Percentiles rank a stretch among this genome's conserved stretches.
phyloP scores from a whole-genome alignment of 1,140 invertebrate genomes.

The Bacillus rossius region DNA sequence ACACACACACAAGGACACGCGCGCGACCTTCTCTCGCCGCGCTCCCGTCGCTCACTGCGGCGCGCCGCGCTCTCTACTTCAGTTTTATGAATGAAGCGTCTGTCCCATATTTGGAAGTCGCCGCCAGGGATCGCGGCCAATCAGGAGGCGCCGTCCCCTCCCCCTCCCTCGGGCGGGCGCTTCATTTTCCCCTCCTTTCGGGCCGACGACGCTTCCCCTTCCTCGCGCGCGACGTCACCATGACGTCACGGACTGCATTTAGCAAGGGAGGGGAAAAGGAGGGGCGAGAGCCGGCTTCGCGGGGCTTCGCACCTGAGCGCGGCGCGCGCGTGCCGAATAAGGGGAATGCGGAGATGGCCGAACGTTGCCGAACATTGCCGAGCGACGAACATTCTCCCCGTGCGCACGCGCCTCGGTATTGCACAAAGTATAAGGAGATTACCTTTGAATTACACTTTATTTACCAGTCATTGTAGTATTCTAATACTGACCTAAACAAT shows the following conservation, averaged over 20 bases:
- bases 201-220: constrained; percentile 1
- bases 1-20: too few relatives aligned
- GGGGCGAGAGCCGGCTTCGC: constrained; percentile 5
- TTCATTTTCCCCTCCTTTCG: constrained; percentile 4
- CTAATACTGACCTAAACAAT: too few relatives aligned
- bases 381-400: too few relatives aligned
- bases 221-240: constrained; percentile 13
- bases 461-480: too few relatives aligned
- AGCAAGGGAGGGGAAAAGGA: constrained; percentile 1
- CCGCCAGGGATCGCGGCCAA: constrained; percentile 45
- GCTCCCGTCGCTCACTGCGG: constrained; percentile 34
- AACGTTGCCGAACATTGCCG: too few relatives aligned
- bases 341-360: too few relatives aligned
- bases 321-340: too few relatives aligned
- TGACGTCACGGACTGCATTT: constrained; percentile 19
- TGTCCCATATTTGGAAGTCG: constrained; percentile 53
- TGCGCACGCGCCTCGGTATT: too few relatives aligned
- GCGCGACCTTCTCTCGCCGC: background rate
- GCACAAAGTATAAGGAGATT: too few relatives aligned
- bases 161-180: constrained; percentile 1
- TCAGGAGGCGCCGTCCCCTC: constrained; percentile 42
- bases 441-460: too few relatives aligned
- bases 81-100: constrained; percentile 60
- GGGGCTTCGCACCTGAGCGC: background rate
- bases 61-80: constrained; percentile 47